Percentiles rank a stretch among this genome's conserved stretches.
Evolutionary conservation across 2,113 vertebrate species (phyloP).

Genomic region (Mola mola): DNA sequence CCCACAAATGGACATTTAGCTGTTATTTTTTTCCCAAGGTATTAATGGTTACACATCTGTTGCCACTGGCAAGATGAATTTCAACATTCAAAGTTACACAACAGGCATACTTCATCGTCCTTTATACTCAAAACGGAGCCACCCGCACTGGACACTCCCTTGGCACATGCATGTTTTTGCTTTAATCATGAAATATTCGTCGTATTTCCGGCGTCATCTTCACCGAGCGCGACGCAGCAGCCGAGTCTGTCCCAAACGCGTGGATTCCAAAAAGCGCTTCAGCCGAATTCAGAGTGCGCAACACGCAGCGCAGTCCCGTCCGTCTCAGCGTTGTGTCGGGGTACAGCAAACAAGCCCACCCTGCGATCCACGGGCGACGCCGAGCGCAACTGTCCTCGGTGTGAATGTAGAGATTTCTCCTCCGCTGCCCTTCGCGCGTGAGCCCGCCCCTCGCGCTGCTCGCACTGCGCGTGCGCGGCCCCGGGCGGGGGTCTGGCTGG

Average conservation of each 20-base stretch:
- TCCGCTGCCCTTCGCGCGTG: constrained; percentile 66
- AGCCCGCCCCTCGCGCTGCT: constrained; percentile 58
- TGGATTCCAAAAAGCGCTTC: neutral
- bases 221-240: neutral
- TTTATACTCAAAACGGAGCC: too few species aligned
- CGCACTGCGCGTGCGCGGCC: constrained; percentile 13
- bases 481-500: constrained; percentile 30
- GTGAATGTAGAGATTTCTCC: constrained; percentile 1
- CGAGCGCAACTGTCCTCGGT: neutral
- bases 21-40: too few species aligned
- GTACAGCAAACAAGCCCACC: neutral
- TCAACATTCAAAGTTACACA: too few species aligned
- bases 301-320: neutral
- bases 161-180: constrained; percentile 14
- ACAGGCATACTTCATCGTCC: too few species aligned
- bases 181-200: constrained; percentile 25
- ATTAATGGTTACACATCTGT: too few species aligned
- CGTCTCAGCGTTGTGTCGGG: neutral
- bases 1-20: neutral
- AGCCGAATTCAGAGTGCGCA: neutral
- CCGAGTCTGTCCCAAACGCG: constrained; percentile 1
- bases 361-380: neutral
- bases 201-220: constrained; percentile 4
- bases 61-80: too few species aligned
- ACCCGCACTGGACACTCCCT: neutral